phyloP scores from a whole-genome alignment of 2,797 vertebrate species.

The Antrozous pallidus region DNA sequence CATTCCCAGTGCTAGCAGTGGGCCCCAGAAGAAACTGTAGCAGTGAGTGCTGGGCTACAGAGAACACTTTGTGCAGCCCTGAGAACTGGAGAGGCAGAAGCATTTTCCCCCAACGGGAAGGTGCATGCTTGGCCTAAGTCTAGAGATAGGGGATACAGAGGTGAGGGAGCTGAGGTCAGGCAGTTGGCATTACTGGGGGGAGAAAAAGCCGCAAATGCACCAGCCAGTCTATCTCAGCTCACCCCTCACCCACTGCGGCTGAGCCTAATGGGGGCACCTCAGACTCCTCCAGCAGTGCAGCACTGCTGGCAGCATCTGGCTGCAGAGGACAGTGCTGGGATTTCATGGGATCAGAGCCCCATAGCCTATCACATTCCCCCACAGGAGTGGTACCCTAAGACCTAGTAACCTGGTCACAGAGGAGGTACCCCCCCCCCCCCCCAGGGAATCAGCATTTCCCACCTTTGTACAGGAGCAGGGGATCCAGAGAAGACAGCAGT shows the following conservation, averaged over 20 bases:
- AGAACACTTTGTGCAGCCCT: background rate
- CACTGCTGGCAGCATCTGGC: background rate
- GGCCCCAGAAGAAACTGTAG: background rate
- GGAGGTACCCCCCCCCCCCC: background rate
- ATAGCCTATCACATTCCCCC: background rate
- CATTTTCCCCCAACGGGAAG: background rate
- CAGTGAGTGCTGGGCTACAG: background rate
- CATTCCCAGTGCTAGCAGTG: background rate
- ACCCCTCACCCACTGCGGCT: background rate
- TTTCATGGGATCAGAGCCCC: background rate
- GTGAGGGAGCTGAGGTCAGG: background rate
- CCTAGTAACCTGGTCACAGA: background rate
- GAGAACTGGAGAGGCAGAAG: background rate
- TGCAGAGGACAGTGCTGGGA: background rate
- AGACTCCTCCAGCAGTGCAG: background rate
- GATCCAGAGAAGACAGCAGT: background rate
- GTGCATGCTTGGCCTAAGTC: background rate
- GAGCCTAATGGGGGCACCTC: background rate
- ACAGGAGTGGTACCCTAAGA: background rate
- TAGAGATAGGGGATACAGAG: background rate
- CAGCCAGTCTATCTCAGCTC: background rate
- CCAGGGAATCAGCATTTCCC: background rate
- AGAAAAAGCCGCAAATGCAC: background rate
- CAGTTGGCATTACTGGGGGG: background rate
- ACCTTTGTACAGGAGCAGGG: background rate